Conservation (phyloP, 2,888 invertebrate genomes). For the Teleiodes luculella region DNA sequence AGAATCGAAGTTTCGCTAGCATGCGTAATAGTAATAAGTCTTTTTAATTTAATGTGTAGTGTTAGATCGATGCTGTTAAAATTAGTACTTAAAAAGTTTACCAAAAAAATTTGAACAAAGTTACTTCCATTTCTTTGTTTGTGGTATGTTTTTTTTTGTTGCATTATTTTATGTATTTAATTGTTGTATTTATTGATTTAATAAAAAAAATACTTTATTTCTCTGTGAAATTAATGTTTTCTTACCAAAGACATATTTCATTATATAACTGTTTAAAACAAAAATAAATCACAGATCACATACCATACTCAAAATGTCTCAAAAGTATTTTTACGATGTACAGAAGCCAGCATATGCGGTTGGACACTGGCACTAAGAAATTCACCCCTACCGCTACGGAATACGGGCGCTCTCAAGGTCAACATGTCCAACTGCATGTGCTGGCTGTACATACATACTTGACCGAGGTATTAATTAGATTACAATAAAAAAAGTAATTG, state of each 20-base stretch:
- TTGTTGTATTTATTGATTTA: too few species aligned
- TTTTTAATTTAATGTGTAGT: constrained; percentile 60
- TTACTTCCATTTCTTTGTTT: constrained; percentile 50
- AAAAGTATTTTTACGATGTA: background rate
- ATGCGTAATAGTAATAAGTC: constrained; percentile 33
- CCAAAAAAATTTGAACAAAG: constrained; percentile 69
- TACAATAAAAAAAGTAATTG: too few species aligned
- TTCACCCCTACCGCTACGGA: too few species aligned
- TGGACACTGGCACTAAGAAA: too few species aligned
- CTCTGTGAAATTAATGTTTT: constrained; percentile 31
- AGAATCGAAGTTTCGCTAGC: constrained; percentile 25
- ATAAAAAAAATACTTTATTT: too few species aligned
- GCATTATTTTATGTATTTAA: too few species aligned
- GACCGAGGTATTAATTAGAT: too few species aligned
- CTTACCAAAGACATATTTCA: constrained; percentile 57
- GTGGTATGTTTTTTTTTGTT: constrained; percentile 53
- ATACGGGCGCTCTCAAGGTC: too few species aligned
- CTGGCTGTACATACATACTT: too few species aligned
- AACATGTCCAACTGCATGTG: too few species aligned
- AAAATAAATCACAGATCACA: background rate
- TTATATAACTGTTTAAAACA: background rate
- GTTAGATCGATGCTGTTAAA: constrained; percentile 51
- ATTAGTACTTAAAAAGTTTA: constrained; percentile 73
- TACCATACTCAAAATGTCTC: background rate
- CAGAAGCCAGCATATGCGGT: too few species aligned